Evolutionary conservation across 2,888 invertebrate genomes (phyloP), one percentile per base, ranked within the genome.

Genomic region (Sabellastarte sp.): DNA sequence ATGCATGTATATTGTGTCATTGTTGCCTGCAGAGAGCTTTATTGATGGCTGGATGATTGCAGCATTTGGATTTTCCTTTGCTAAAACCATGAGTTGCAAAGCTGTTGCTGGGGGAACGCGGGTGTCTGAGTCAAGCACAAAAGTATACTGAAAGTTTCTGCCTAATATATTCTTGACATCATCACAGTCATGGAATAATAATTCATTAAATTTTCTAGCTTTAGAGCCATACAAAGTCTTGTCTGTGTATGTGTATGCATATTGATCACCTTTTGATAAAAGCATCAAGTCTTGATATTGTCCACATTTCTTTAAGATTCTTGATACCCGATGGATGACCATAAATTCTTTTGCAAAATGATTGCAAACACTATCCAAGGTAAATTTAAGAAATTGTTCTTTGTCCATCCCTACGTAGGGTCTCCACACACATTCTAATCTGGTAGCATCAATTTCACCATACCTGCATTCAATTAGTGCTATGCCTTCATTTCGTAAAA

Each of bases 231-330:
- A 79, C 32, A 71, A 72, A 5, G 66, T 67, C 0, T 61, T 57
- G 59, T 77, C 77, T 61, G 76, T 74, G 63, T 79, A 79, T 0
- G 74, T 73, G 59, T 69, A 78, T 0, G 77, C 78, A 50, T 71
- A 67, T 33, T 71, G 72, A 20, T 77, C 74, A 0, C 79, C 79
- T 26, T 76, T 76, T 1, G 77, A 77, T 3, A 79, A 63, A 1
- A 78, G 65, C 76, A 79, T 76, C n/a, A 79, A 64, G 61, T 79
- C 79, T 63, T 79, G 79, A 63, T 79, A 79, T 59, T 79, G 79
- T 0, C 77, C 78, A 66, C 79, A 79, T 65, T 78, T 79, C 30
- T 75, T 64, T 4, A 79, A 64, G 0, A 78, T 77, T 4, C 76
- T 67, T 50, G 75, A 76, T 3, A 75, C 75, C 15, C 78, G 68